Conservation (phyloP, 2,797 vertebrate genomes). For the Sebastes alutus region DNA sequence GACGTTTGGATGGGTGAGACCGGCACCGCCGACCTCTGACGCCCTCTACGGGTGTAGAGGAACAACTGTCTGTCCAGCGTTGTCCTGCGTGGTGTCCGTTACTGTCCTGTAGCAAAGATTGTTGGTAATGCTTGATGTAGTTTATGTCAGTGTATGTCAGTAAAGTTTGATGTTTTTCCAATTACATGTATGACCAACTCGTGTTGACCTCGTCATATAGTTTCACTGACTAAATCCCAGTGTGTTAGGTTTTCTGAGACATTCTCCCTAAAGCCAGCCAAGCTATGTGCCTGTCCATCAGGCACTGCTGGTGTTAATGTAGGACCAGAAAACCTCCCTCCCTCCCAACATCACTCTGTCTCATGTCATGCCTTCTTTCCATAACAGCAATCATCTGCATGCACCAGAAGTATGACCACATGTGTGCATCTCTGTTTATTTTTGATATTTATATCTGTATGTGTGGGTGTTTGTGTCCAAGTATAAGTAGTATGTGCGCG, state of each 20-base stretch:
- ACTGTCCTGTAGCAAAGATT: constrained; percentile 19
- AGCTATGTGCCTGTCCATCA: constrained; percentile 43
- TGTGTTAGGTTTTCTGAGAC: constrained; percentile 37
- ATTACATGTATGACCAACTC: constrained; percentile 1
- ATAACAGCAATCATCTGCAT: constrained; percentile 47
- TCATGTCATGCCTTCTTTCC: constrained; percentile 54
- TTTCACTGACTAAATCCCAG: constrained; percentile 13
- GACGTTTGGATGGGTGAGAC: constrained; percentile 97
- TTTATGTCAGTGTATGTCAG: not conserved
- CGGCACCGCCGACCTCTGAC: constrained; percentile 14
- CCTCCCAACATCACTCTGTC: constrained; percentile 11
- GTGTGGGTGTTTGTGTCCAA: constrained; percentile 18
- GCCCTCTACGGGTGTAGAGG: constrained; percentile 22
- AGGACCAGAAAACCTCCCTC: constrained; percentile 41
- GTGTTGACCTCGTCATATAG: not conserved
- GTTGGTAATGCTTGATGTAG: not conserved
- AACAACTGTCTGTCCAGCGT: constrained; percentile 5
- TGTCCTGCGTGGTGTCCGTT: constrained; percentile 6
- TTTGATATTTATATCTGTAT: constrained; percentile 2
- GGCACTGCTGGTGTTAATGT: constrained; percentile 50
- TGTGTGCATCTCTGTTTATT: not conserved
- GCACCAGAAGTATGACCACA: constrained; percentile 10
- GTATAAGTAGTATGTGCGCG: not conserved
- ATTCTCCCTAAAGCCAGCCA: constrained; percentile 31
- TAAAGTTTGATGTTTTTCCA: not conserved